Evolutionary conservation across 2,888 invertebrate species (phyloP).

Genomic region (Caenorhabditis becei): DNA sequence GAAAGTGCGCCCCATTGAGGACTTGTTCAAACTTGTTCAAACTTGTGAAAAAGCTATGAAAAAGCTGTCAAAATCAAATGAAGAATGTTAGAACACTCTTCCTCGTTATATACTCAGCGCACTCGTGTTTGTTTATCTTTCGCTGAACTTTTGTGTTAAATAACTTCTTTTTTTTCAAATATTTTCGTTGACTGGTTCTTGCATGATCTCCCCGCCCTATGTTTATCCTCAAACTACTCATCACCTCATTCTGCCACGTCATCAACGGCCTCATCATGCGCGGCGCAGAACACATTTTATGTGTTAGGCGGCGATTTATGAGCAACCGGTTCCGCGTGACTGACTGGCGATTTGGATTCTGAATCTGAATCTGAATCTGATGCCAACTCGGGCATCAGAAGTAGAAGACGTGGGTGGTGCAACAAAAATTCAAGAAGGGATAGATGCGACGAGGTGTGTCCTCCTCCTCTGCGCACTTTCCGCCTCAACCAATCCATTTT

Average conservation of each 20-base stretch:
- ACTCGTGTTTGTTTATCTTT: neutral
- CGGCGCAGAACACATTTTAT: slow-evolving; percentile 6
- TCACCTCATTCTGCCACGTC: slow-evolving; percentile 18
- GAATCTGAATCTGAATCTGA: neutral
- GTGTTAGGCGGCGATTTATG: neutral
- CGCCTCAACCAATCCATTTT: neutral
- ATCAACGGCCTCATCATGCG: neutral
- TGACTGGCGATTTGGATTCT: too few species aligned
- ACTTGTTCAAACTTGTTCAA: too few species aligned
- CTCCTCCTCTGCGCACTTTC: neutral
- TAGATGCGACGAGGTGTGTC: neutral
- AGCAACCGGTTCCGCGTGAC: neutral
- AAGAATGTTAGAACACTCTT: neutral
- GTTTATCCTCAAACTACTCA: slow-evolving; percentile 13
- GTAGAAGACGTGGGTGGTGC: neutral
- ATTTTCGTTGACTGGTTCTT: slow-evolving; percentile 23
- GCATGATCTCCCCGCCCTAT: slow-evolving; percentile 21
- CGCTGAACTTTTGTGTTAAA: neutral
- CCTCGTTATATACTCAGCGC: neutral
- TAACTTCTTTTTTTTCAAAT: neutral
- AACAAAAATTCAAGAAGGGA: neutral
- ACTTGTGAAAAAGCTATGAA: too few species aligned
- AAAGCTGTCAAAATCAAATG: too few species aligned
- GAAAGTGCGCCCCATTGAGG: too few species aligned
- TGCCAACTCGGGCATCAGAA: neutral